Evolutionary conservation across 2,888 invertebrate species (phyloP), one percentile per base, ranked within the genome.

Genomic region (Polymixis flavicincta): DNA sequence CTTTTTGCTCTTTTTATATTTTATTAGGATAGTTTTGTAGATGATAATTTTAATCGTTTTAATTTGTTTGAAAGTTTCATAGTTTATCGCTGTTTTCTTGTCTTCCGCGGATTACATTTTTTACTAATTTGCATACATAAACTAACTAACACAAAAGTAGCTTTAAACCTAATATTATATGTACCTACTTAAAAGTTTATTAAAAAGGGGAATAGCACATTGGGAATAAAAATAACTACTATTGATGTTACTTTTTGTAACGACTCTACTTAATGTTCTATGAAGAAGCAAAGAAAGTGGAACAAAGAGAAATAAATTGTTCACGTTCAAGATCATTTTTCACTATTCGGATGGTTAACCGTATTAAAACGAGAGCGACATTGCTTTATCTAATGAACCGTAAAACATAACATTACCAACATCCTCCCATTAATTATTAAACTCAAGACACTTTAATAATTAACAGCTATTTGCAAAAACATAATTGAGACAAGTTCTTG

Each of bases 1-100:
- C 88, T 92, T 95, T 94, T 91, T 82, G 70, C 55, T 66, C 0
- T 59, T 82, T 22, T 19, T 19, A 22, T 19, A 45, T 55, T 71
- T 3, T n/a, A 17, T 17, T 28, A n/a, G 4, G 0, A 4, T 67
- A 48, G 2, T 57, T 68, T 57, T n/a, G 0, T 61, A 6, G 1
- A 11, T 42, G 14, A 22, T n/a, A 25, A 9, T 37, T 37, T 37
- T 37, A 37, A 3, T 37, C 6, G 6, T 37, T 37, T 37, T 37
- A 37, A 3, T 37, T 37, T 37, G 37, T 37, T n/a, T 14, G 5
- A 19, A 14, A 25, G 0, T 59, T 9, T 37, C 17, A 14, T 6
- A 14, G n/a, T 28, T 32, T 19, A 13, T 50, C 25, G 1, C 9
- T 19, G 0, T 45, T 50, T 70, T 65, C 54, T 42, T 22, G 7